These are phyloP conservation scores for Cyphomyrus discorhynchus DNA, from an alignment of 2,113 vertebrate genomes.

Conservation along the genomic window DNA sequence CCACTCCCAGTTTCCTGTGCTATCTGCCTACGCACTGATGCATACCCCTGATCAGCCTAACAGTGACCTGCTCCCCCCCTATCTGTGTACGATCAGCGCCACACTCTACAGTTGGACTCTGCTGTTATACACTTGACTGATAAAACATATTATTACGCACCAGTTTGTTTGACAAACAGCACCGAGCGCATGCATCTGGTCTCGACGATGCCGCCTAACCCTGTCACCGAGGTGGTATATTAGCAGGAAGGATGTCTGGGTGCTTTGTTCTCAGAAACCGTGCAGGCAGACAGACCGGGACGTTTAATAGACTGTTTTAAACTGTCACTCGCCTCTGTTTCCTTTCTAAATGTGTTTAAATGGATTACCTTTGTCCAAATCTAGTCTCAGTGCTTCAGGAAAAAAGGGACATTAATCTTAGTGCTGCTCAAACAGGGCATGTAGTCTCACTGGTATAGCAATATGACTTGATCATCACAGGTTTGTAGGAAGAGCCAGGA, in stretches of 20 bases:
- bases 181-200: background rate
- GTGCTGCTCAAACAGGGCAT: background rate
- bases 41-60: background rate
- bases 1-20: background rate
- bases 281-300: background rate
- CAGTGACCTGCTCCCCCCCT: background rate
- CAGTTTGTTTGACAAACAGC: background rate
- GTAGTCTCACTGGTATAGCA: background rate
- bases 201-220: background rate
- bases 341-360: background rate
- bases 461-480: background rate
- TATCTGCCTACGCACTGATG: background rate
- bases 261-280: background rate
- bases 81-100: background rate
- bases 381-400: background rate
- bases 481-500: background rate
- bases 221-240: background rate
- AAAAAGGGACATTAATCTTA: background rate
- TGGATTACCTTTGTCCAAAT: background rate
- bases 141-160: background rate
- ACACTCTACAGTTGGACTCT: background rate
- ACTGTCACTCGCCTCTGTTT: background rate
- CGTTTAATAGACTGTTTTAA: background rate
- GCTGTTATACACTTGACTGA: background rate
- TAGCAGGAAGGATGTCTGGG: background rate